phyloP scores from a whole-genome alignment of 2,113 vertebrate genomes.

The Oncorhynchus tshawytscha region DNA sequence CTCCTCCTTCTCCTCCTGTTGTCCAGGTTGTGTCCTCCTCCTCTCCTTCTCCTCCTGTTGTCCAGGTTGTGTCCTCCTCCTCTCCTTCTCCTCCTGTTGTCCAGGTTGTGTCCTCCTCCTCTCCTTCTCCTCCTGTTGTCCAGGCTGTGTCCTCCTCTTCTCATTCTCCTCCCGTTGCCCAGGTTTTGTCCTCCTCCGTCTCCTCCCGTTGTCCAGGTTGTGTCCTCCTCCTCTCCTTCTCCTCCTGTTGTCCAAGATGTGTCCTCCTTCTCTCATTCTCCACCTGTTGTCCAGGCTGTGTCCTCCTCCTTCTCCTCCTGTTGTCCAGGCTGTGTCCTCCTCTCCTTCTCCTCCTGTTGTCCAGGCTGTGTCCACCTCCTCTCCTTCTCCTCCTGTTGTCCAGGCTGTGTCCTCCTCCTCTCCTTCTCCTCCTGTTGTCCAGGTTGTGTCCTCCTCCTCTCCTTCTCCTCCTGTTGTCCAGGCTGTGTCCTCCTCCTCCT shows the following conservation, averaged over 20 bases:
- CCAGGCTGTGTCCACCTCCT: constrained; percentile 8
- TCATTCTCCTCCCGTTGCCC: neutral
- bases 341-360: neutral
- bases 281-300: neutral
- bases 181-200: neutral
- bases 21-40: neutral
- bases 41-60: neutral
- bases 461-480: neutral
- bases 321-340: neutral
- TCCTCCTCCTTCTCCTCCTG: neutral
- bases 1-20: neutral
- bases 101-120: constrained; percentile 9
- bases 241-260: neutral
- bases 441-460: neutral
- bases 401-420: neutral
- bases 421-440: neutral
- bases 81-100: neutral
- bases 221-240: neutral
- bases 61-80: neutral
- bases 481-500: constrained; percentile 12
- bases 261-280: neutral
- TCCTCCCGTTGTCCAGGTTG: constrained; percentile 15
- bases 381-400: constrained; percentile 2
- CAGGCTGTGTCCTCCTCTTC: neutral
- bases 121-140: neutral